Percentiles rank a stretch among this genome's conserved stretches.
Conservation (phyloP, 92 coral and sea anemone species). For the Epizoanthus fatuus region DNA sequence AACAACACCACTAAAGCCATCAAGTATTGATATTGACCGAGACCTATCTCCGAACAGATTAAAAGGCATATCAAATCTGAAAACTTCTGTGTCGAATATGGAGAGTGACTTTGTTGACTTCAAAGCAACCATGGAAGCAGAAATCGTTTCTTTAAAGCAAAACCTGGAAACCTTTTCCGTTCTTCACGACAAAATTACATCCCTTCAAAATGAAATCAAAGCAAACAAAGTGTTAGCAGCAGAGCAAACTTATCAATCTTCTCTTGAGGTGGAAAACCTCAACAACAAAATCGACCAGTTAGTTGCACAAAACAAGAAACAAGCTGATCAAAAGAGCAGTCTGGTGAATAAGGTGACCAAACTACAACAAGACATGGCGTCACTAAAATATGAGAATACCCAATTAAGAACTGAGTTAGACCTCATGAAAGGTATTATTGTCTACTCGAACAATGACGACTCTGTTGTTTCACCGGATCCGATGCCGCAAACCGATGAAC, state of each 20-base stretch:
- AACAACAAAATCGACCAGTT: not conserved
- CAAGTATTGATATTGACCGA: not conserved
- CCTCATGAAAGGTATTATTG: not conserved
- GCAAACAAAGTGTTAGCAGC: not conserved
- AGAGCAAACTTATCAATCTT: not conserved
- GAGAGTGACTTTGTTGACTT: not conserved
- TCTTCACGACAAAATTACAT: not conserved
- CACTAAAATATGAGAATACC: not conserved
- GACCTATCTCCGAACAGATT: not conserved
- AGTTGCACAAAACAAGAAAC: not conserved
- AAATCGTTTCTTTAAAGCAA: not conserved
- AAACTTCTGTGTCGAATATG: not conserved
- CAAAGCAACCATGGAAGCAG: not conserved
- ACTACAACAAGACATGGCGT: not conserved
- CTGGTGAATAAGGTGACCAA: not conserved
- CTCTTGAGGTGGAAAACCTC: not conserved
- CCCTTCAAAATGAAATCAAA: not conserved
- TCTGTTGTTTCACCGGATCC: too few species aligned
- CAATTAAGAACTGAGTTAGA: not conserved
- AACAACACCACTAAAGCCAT: not conserved
- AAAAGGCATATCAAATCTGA: not conserved
- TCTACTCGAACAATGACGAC: too few species aligned
- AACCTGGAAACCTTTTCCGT: not conserved
- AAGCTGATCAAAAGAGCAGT: not conserved
- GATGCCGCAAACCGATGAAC: too few species aligned